Evolutionary conservation across 2,888 invertebrate species (phyloP).

Genomic region (Archips xylosteana): DNA sequence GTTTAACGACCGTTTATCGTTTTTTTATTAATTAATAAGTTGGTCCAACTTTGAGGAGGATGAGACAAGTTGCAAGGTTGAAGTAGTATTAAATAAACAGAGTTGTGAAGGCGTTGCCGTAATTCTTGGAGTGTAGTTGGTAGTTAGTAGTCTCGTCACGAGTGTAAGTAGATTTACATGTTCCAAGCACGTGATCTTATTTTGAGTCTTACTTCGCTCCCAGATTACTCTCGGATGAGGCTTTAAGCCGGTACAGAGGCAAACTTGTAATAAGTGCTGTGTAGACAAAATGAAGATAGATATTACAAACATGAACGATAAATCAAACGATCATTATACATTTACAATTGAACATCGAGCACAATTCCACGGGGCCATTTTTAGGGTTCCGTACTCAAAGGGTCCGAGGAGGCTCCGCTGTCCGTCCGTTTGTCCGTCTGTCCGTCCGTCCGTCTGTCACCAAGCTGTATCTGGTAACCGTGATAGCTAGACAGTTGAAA

Average conservation of each 20-base stretch:
- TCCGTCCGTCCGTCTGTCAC: no score
- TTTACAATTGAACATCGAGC: no score
- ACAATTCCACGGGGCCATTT: not conserved
- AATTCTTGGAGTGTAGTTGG: slow-evolving; percentile 55
- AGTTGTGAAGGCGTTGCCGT: slow-evolving; percentile 49
- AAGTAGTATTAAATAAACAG: slow-evolving; percentile 42
- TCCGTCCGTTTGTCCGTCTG: no score
- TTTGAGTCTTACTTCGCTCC: slow-evolving; percentile 69
- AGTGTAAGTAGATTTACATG: slow-evolving; percentile 81
- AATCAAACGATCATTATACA: not conserved
- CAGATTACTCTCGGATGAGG: slow-evolving; percentile 64
- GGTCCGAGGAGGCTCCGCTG: no score
- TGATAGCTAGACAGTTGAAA: no score
- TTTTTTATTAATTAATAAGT: slow-evolving; percentile 24
- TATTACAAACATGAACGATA: not conserved
- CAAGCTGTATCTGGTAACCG: no score
- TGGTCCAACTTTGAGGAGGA: not conserved
- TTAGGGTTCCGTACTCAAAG: no score
- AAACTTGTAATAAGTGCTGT: slow-evolving; percentile 41
- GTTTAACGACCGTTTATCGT: slow-evolving; percentile 22
- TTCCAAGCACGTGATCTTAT: slow-evolving; percentile 76
- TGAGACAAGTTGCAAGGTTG: slow-evolving; percentile 12
- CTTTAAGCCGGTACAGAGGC: slow-evolving; percentile 48
- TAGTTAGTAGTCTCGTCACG: slow-evolving; percentile 68
- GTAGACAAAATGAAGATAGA: slow-evolving; percentile 29